Percentiles rank a stretch among this genome's conserved stretches.
These are phyloP conservation scores for Trichoplusia ni DNA, from an alignment of 1,140 invertebrate genomes.

Conservation along the genomic window DNA sequence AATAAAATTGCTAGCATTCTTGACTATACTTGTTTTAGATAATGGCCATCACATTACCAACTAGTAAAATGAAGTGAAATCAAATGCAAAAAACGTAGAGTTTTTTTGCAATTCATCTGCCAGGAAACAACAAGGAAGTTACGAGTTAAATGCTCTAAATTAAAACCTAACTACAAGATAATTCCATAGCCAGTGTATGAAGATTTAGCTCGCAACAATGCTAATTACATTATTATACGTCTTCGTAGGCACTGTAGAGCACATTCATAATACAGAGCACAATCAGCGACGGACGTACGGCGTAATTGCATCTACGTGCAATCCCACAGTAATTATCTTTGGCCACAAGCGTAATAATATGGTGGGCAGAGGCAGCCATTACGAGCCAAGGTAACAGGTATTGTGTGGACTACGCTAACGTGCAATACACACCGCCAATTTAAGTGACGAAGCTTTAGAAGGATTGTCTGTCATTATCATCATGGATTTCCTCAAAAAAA, in stretches of 20 bases:
- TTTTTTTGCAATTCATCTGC: no score
- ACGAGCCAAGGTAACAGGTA: conserved; percentile 36
- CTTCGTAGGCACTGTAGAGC: not conserved
- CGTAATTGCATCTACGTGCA: conserved; percentile 61
- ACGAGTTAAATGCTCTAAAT: not conserved
- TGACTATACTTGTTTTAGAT: no score
- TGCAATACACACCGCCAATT: conserved; percentile 12
- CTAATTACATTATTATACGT: conserved; percentile 12
- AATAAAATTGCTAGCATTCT: no score
- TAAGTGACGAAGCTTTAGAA: not conserved
- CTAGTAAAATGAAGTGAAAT: no score
- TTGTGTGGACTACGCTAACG: not conserved
- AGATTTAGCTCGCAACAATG: conserved; percentile 5
- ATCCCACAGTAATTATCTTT: conserved; percentile 60
- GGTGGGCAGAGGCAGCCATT: conserved; percentile 41
- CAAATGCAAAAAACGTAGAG: no score
- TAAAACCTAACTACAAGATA: not conserved
- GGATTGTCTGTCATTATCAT: not conserved
- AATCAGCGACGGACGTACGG: conserved; percentile 30
- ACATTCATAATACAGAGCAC: conserved; percentile 34
- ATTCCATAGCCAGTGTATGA: conserved; percentile 6
- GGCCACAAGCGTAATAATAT: conserved; percentile 58
- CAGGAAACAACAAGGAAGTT: no score
- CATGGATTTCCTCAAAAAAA: no score
- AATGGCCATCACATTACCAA: no score